Base-by-base conservation (phyloP, 2,888 invertebrate genomes). In the Aethes cnicana region DNA sequence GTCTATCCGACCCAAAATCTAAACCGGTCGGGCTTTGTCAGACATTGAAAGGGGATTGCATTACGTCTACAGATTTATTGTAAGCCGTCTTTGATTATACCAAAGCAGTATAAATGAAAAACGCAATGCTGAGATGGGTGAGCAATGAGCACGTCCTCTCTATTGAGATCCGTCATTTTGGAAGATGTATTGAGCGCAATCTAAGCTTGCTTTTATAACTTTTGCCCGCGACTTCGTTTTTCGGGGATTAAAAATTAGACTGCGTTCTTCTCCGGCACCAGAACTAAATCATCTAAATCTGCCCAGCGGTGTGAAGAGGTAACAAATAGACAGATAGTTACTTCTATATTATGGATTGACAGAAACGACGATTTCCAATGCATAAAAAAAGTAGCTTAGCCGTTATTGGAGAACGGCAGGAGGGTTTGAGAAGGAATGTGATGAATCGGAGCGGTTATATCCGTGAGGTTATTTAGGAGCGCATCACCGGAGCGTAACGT, bases 401-500 rank as follows among this genome's bases (percentile, higher is more conserved):
- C n/a, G n/a, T n/a, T n/a, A n/a, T n/a, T n/a, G 26, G 57, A 61
- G 66, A 71, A 67, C 65, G 64, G 62, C 55, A 53, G 56, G 55
- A 64, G 59, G 67, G 58, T 61, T 63, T 62, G 61, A 68, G 63
- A 63, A 70, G 68, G 71, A 72, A 67, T 68, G 62, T 30, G 37
- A 50, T 68, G 67, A 77, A 72, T 73, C 62, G 70, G 72, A 68
- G 57, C 63, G 64, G 64, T 75, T 77, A 77, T 75, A 77, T 74
- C 77, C 73, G 78, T 79, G 71, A 77, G 76, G 76, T 77, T 80
- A 81, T 72, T 74, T 80, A 80, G 75, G 81, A 81, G 86, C 86
- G 87, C 84, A 85, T 84, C 88, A 84, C 72, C 84, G 77, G 72
- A 87, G 87, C 87, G 87, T 79, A 86, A 86, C 88, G 88, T 89